phyloP scores from a whole-genome alignment of 2,113 vertebrate genomes.

The Myxocyprinus asiaticus region DNA sequence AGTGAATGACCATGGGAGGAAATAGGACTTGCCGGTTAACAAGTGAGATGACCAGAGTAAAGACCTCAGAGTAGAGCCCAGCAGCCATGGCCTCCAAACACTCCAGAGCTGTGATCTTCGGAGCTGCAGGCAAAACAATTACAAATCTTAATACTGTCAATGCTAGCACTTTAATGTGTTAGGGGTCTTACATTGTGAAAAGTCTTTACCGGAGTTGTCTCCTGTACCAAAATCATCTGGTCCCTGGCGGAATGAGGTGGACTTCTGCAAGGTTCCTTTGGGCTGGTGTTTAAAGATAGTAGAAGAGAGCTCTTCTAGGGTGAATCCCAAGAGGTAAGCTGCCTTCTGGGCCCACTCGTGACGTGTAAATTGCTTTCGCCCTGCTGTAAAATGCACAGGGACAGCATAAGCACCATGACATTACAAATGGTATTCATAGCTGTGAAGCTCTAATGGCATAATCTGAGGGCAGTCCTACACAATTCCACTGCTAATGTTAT shows the following conservation, averaged over 20 bases:
- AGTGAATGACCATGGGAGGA: background rate
- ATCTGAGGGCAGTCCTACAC: no score
- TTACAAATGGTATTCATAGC: background rate
- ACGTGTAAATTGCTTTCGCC: slow-evolving; percentile 90
- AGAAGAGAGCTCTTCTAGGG: slow-evolving; percentile 92
- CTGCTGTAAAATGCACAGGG: slow-evolving; percentile 65
- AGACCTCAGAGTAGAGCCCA: slow-evolving; percentile 91
- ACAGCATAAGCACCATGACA: background rate
- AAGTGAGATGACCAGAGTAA: slow-evolving; percentile 92
- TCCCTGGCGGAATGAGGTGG: slow-evolving; percentile 91
- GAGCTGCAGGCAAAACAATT: slow-evolving; percentile 68
- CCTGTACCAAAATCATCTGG: slow-evolving; percentile 77
- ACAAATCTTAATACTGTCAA: background rate
- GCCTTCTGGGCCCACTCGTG: slow-evolving; percentile 99
- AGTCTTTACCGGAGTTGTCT: slow-evolving; percentile 74
- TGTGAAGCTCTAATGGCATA: background rate
- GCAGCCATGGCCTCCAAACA: slow-evolving; percentile 94
- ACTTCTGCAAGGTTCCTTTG: slow-evolving; percentile 85
- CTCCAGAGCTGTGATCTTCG: slow-evolving; percentile 89
- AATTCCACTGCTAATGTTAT: no score
- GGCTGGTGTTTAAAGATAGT: slow-evolving; percentile 92
- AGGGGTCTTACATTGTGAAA: background rate
- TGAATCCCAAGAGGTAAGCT: slow-evolving; percentile 88
- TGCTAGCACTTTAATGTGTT: background rate
- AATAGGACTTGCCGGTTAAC: slow-evolving; percentile 83